A percentile compares a stretch with the other conserved stretches of the same genome.
Evolutionary conservation across 1,140 invertebrate genomes (phyloP).

Genomic region (Conus ventricosus): DNA sequence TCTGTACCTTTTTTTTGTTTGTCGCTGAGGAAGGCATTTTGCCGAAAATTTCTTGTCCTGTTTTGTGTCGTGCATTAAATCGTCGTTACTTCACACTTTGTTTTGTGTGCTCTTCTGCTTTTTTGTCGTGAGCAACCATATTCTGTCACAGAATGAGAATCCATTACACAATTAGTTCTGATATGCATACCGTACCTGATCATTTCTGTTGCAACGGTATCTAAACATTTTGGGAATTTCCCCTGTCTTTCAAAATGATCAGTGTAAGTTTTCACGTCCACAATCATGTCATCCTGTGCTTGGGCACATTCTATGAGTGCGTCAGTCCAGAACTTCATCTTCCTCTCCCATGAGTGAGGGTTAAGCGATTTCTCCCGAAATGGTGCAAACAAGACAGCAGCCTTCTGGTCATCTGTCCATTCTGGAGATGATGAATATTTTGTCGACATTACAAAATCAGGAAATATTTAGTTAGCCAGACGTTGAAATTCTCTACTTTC

Average conservation of each 20-base stretch:
- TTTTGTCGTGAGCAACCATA: too few relatives aligned
- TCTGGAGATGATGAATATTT: conserved; percentile 41
- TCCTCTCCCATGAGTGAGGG: conserved; percentile 65
- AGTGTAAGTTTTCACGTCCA: conserved; percentile 51
- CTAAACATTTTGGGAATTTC: conserved; percentile 60
- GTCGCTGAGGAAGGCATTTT: too few relatives aligned
- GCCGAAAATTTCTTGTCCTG: too few relatives aligned
- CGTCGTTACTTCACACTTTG: too few relatives aligned
- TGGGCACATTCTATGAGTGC: conserved; percentile 49
- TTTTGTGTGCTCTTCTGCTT: too few relatives aligned
- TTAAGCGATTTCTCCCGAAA: conserved; percentile 66
- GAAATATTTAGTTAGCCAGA: not conserved
- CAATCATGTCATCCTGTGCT: conserved; percentile 39
- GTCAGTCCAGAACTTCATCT: conserved; percentile 66
- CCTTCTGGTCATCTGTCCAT: conserved; percentile 63
- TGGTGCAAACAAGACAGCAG: conserved; percentile 67
- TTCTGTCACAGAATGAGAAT: too few relatives aligned
- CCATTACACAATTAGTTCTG: too few relatives aligned
- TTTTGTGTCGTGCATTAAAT: too few relatives aligned
- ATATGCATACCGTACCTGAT: conserved; percentile 41
- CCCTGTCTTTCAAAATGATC: conserved; percentile 59
- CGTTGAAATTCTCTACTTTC: conserved; percentile 15
- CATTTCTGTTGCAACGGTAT: conserved; percentile 63
- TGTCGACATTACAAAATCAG: conserved; percentile 7
- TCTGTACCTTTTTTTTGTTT: too few relatives aligned